Base-by-base conservation (phyloP, 2,113 vertebrate species). In the Tragelaphus scriptus region DNA sequence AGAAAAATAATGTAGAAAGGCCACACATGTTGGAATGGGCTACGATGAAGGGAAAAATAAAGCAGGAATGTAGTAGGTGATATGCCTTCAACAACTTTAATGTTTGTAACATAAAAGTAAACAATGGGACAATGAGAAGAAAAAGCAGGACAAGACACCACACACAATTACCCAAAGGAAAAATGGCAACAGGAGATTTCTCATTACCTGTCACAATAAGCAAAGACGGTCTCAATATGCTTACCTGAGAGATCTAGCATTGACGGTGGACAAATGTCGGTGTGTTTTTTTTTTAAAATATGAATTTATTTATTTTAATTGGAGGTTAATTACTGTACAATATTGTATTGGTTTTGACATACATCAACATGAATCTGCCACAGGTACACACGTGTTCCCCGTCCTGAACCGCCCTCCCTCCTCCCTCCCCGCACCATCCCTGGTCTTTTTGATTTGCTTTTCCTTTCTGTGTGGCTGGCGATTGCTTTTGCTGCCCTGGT, bases 11-110 rank as follows among this genome's bases (percentile, higher is more conserved):
- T 30, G 16, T 19, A 53, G 47, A 28, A 44, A 47, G 12, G 44
- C 47, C 56, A 90, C 32, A 85, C 21, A 16, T 30, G 26, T 71
- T 79, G 36, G n/a, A 93, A 68, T 25, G 25, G 26, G 25, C 13
- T 28, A 19, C 4, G 6, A n/a, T 40, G 63, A 65, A 93, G 32
- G 2, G 3, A 26, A 71, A 85, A 93, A n/a, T 68, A 36, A 80
- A 58, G 86, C 47, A 30, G 51, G 85, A 94, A 91, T 58, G 59
- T 92, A 63, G 94, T 84, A 47, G 65, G 3, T 58, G 21, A 75
- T 23, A 32, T 53, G 23, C 25, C 96, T 97, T 97, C 71, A 87
- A 92, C 30, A 96, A 91, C 0, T 49, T 88, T 95, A 82, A 19
- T 92, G 16, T 51, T 90, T n/a, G 0, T 12, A 95, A 94, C 0